Percentiles rank a stretch among this genome's conserved stretches.
These are phyloP conservation scores for Parazoanthus darwini DNA, from an alignment of 92 coral and sea anemone genomes.

Conservation along the genomic window DNA sequence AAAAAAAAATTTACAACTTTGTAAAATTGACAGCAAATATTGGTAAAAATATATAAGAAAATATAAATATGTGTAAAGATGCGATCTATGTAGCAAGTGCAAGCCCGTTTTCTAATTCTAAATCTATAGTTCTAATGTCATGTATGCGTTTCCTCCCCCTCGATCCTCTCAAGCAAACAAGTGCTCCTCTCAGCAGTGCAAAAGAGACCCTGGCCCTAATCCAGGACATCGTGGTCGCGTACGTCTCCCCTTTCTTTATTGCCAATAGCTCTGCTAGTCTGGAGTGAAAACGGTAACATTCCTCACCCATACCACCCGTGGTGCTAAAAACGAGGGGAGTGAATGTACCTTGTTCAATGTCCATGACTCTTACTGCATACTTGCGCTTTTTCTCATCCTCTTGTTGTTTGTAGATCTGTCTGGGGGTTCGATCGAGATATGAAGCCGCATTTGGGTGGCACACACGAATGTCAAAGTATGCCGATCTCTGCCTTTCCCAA, in stretches of 20 bases:
- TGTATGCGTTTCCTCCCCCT: conserved; percentile 19
- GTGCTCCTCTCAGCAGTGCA: conserved; percentile 15
- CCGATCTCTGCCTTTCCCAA: no score
- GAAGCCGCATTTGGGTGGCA: no score
- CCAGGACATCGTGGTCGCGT: conserved; percentile 42
- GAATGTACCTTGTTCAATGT: conserved; percentile 51
- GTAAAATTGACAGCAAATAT: no score
- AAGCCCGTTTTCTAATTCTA: conserved; percentile 27
- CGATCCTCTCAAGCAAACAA: background rate
- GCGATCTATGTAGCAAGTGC: conserved; percentile 11
- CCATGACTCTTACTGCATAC: conserved; percentile 39
- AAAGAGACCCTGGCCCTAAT: conserved; percentile 40
- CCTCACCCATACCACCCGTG: no score
- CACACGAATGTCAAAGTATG: no score
- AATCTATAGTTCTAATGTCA: conserved; percentile 26
- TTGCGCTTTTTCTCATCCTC: no score
- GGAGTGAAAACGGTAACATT: conserved; percentile 40
- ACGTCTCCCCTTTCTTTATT: conserved; percentile 49
- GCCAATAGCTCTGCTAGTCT: conserved; percentile 48
- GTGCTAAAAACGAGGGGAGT: no score
- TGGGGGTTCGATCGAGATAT: conserved; percentile 41
- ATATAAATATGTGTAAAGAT: conserved; percentile 8
- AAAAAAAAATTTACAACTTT: no score
- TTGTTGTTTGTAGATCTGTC: conserved; percentile 44
- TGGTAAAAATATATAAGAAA: background rate